Percentiles rank a stretch among this genome's conserved stretches.
These are phyloP conservation scores for Bombus waltoni DNA, from an alignment of 1,140 invertebrate species.

Conservation along the genomic window DNA sequence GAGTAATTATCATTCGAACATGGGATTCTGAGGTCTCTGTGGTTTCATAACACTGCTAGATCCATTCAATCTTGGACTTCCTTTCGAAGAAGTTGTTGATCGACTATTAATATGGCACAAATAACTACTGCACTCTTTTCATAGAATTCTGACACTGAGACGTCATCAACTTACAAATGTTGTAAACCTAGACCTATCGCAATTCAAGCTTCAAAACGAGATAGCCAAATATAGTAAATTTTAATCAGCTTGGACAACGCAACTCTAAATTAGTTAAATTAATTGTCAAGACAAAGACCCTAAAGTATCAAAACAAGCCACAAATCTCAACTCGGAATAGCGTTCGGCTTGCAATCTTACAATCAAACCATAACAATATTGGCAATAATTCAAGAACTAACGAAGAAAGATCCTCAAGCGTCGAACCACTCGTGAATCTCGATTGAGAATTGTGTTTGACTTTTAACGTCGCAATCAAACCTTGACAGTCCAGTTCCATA, in stretches of 20 bases:
- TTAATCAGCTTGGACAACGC: background rate
- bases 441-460: background rate
- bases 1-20: background rate
- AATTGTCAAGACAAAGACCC: background rate
- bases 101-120: background rate
- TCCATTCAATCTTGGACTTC: background rate
- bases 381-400: background rate
- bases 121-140: background rate
- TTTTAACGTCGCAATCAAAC: background rate
- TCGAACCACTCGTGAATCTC: background rate
- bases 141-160: background rate
- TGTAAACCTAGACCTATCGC: no score
- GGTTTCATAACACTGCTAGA: background rate
- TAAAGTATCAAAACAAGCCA: background rate
- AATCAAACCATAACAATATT: background rate
- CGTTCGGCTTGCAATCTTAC: background rate
- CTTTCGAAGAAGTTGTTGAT: background rate
- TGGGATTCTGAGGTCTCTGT: background rate
- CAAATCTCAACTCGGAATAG: background rate
- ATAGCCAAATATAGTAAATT: background rate
- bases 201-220: background rate
- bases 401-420: background rate
- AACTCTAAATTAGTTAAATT: background rate
- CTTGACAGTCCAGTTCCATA: background rate
- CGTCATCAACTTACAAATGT: background rate